Evolutionary conservation across 2,113 vertebrate genomes (phyloP), one percentile per base, ranked within the genome.

Genomic region (Trachemys scripta): DNA sequence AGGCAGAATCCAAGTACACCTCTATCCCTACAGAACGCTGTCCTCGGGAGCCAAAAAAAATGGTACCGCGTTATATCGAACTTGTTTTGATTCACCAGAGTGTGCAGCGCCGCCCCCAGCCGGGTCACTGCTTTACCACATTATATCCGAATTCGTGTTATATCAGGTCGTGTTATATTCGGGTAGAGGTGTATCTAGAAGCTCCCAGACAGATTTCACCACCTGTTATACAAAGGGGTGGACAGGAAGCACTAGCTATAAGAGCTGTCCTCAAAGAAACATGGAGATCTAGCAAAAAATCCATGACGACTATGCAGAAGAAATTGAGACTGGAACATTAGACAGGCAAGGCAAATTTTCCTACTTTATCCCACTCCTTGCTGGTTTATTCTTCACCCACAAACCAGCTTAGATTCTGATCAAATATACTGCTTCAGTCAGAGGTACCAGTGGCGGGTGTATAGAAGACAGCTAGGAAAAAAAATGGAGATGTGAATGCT

Each of bases 301-400:
- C 29, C 45, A 95, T 19, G 16, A 6, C 42, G 75, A 76, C 2
- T 1, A 84, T 81, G 1, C 5, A 4, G 42, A 47, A 16, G 12
- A 27, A 27, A 78, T 16, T 76, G 38, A 88, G 56, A 56, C 87
- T 91, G 85, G 13, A 51, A 59, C 25, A 29, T 78, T 47, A 88
- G 69, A 81, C 42, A 50, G 0, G 75, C 25, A 78, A 25, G 42
- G 2, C 24, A 82, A 0, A 0, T 6, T 84, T 72, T 72, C 50
- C 54, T 79, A 22, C 50, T 45, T 80, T 65, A 80, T 45, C 31
- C 3, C 89, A 72, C n/a, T 82, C 89, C 72, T 54, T 86, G 50
- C 47, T 25, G 53, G 75, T 56, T 82, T 54, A 84, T 12, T 90
- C 82, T 76, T 85, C 31, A 91, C 4, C 90, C 12, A 10, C 50